These are phyloP conservation scores for Plebejus melissa DNA, from an alignment of 2,888 invertebrate genomes.

Conservation along the genomic window DNA sequence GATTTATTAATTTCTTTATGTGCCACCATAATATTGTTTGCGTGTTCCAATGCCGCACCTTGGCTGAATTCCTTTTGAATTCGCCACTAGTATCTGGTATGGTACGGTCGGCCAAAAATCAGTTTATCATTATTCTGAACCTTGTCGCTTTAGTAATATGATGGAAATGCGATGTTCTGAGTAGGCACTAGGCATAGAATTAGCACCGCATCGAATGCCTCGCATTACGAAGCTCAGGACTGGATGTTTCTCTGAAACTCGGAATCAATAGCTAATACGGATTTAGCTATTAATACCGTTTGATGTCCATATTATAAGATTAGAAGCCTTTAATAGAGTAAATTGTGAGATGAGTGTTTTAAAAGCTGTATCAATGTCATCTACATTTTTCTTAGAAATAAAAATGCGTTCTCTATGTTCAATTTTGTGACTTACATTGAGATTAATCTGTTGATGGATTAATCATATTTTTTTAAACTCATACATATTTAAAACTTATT, in stretches of 20 bases:
- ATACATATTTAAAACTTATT: too few species aligned
- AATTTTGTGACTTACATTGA: too few species aligned
- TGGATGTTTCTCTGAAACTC: slow-evolving; percentile 7
- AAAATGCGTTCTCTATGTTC: too few species aligned
- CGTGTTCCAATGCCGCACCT: slow-evolving; percentile 17
- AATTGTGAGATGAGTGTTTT: too few species aligned
- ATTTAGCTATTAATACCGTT: not conserved
- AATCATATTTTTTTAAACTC: too few species aligned
- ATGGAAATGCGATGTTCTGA: not conserved
- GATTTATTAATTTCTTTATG: slow-evolving; percentile 19
- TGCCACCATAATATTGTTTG: not conserved
- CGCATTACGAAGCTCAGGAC: not conserved
- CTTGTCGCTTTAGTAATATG: not conserved
- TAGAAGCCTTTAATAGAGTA: not conserved
- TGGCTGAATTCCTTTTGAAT: slow-evolving; percentile 4
- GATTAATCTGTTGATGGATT: too few species aligned
- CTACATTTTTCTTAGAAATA: too few species aligned
- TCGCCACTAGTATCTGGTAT: not conserved
- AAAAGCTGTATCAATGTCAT: too few species aligned
- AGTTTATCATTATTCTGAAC: not conserved
- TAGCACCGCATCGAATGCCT: not conserved
- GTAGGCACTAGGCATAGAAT: slow-evolving; percentile 8
- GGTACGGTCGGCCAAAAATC: not conserved
- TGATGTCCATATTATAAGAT: not conserved
- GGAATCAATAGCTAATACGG: not conserved